phyloP scores from a whole-genome alignment of 2,113 vertebrate species.

The Miniopterus natalensis region DNA sequence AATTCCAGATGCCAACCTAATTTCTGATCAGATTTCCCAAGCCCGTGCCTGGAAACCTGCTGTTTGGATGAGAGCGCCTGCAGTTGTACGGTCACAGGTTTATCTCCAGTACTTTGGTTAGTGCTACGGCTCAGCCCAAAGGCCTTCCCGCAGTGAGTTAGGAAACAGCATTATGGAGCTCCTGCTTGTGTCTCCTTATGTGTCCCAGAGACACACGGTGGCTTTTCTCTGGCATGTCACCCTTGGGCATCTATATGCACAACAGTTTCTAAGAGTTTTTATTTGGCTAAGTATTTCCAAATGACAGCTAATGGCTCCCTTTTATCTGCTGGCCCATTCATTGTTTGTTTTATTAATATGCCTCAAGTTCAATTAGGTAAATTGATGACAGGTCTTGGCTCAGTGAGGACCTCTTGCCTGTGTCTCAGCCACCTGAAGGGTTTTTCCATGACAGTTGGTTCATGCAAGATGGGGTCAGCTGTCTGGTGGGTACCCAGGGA shows the following conservation, averaged over 20 bases:
- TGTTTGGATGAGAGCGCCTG: neutral
- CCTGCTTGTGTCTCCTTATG: neutral
- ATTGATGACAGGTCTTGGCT: conserved; percentile 69
- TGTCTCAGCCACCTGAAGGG: neutral
- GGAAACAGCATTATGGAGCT: neutral
- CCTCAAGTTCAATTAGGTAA: conserved; percentile 73
- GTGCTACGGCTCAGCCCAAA: neutral
- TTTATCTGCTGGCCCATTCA: conserved; percentile 73
- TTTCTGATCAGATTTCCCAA: neutral
- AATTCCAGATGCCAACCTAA: neutral
- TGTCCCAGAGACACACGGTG: neutral
- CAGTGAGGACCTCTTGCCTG: neutral
- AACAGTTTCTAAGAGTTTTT: conserved; percentile 67
- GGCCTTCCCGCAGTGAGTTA: neutral
- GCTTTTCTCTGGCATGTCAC: conserved; percentile 42
- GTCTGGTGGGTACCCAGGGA: conserved; percentile 51
- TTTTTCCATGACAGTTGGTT: conserved; percentile 61
- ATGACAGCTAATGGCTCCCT: conserved; percentile 71
- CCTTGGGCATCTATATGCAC: neutral
- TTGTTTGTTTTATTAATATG: conserved; percentile 80
- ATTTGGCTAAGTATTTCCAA: conserved; percentile 80
- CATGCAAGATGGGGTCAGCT: conserved; percentile 17
- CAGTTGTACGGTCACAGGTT: neutral
- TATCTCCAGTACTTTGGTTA: neutral
- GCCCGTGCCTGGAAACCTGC: neutral